Evolutionary conservation across 2,113 vertebrate genomes (phyloP), one percentile per base, ranked within the genome.

Genomic region (Tychaedon coryphoeus): DNA sequence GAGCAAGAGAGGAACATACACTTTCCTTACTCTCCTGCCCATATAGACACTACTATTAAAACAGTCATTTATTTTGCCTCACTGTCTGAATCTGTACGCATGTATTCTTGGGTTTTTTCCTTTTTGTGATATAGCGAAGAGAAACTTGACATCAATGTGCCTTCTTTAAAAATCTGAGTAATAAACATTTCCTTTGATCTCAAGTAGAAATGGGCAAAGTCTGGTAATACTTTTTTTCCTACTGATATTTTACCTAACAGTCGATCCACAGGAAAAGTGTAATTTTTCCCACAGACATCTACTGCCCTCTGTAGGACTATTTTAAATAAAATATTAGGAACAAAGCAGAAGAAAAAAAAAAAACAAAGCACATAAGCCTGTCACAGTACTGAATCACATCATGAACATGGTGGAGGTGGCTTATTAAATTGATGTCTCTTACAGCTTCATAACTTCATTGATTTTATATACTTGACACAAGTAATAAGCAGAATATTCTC

Each of bases 221-320:
- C 42, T 65, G 28, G 28, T 2, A 42, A 34, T 6, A 50, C 1
- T 29, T 54, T 53, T 65, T 65, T 60, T 65, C 1, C 14, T 29
- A 5, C 12, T 75, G 16, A 14, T 7, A 24, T 71, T 91, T 90
- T 47, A 71, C 18, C 22, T 34, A 51, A 31, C 11, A 58, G 47
- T 70, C 36, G 58, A 31, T 29, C 12, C 76, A 72, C 50, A 66
- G 33, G 43, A 58, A 65, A 87, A 58, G 31, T 3, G 20, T 10
- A 8, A 12, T 72, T 91, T 75, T 95, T 53, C 79, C 66, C 38
- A 75, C 31, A 91, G 94, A 40, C 12, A 40, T 91, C 86, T 97
- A 53, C 95, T 95, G 96, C 97, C 96, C 95, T 86, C 96, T 97
- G 74, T 91, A 96, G 96, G 96, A 83, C 64, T 88, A 71, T 77